These are phyloP conservation scores for Oscheius sp. DNA, from an alignment of 2,888 invertebrate genomes.

Conservation along the genomic window DNA sequence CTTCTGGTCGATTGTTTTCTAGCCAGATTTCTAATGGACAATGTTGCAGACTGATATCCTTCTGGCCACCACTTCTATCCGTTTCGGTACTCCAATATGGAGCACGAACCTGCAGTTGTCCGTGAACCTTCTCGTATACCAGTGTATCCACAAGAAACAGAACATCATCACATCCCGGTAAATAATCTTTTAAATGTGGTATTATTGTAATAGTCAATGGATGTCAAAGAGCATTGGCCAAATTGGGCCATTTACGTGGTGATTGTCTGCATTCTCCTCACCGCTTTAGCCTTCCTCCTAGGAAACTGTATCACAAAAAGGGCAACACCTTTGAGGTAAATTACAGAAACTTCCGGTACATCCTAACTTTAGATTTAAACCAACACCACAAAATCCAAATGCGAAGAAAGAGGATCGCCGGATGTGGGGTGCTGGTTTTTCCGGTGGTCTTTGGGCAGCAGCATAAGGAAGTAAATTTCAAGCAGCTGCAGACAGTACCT, in stretches of 20 bases:
- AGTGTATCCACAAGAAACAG: conserved; percentile 13
- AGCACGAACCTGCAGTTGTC: neutral
- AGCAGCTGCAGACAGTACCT: neutral
- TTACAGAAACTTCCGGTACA: neutral
- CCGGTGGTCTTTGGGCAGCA: conserved; percentile 62
- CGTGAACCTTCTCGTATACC: conserved; percentile 14
- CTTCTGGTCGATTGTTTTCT: neutral
- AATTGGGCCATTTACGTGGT: conserved; percentile 59
- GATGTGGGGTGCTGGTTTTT: conserved; percentile 63
- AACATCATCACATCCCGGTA: conserved; percentile 24
- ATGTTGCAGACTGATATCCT: no score
- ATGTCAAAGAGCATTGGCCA: conserved; percentile 56
- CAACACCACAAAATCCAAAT: conserved; percentile 3
- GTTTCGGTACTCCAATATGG: neutral
- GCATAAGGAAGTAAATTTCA: conserved; percentile 38
- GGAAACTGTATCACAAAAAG: conserved; percentile 60
- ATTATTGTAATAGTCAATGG: conserved; percentile 28
- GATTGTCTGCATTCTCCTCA: conserved; percentile 54
- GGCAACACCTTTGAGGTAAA: conserved; percentile 43
- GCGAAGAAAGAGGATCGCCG: conserved; percentile 43
- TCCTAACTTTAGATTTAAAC: conserved; percentile 41
- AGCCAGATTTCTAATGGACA: neutral
- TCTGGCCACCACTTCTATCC: no score
- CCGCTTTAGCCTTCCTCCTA: conserved; percentile 55
- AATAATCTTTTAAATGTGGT: neutral